Evolutionary conservation across 2,888 invertebrate genomes (phyloP), one percentile per base, ranked within the genome.

Genomic region (Nomada fabriciana): DNA sequence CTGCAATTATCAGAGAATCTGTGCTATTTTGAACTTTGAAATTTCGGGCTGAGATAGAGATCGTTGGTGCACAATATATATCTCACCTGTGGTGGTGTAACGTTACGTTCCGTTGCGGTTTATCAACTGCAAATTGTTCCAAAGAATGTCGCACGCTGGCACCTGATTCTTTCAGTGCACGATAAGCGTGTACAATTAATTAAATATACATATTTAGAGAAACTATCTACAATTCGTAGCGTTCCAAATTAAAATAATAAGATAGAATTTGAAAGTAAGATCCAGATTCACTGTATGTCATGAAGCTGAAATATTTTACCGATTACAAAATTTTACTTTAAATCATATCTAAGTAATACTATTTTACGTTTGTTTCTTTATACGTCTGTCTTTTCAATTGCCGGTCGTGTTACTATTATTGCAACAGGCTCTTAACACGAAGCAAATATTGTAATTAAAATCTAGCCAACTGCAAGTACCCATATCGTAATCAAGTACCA

Each of bases 21-120:
- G 13, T 36, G 36, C 43, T 36, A n/a, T 57, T 36, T 59, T 29
- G 53, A 69, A 82, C 74, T 82, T 85, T 70, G 75, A 80, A 36
- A 53, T 25, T 13, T 25, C 10, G 61, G 52, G 15, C 55, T 3
- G 57, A 73, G 71, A 78, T 82, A 67, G 25, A n/a, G 5, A n/a
- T 25, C 59, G 20, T 9, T 18, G 25, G 10, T 25, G 5, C 18
- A 47, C 20, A 23, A 15, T 63, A 0, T 15, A 13, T 42, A 2
- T 47, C 15, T 25, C 25, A 68, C 60, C 53, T 23, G 52, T 11
- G n/a, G 20, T 1, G 20, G 36, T 36, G 36, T 15, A 10, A 25
- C 2, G 43, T 25, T 25, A 36, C 11, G 15, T 36, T 2, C 5
- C 2, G 7, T 13, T n/a, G 0, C 36, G 23, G 36, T n/a, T 60